Evolutionary conservation across 2,888 invertebrate species (phyloP), one percentile per base, ranked within the genome.

Genomic region (Junonia oenone): DNA sequence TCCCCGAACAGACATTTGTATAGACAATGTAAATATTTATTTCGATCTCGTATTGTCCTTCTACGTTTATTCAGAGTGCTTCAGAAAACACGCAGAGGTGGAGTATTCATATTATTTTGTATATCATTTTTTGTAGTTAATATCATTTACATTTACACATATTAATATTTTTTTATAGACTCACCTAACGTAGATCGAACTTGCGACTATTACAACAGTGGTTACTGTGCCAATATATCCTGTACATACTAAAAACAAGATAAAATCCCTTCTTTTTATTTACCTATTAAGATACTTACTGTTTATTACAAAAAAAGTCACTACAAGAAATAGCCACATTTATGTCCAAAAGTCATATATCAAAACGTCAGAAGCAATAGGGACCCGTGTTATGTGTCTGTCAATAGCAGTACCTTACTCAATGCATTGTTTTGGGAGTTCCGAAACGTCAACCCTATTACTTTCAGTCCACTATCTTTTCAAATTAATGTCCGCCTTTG

Each of bases 371-470:
- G 51, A 56, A 55, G 35, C 55, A 62, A 58, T 57, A 48, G 55
- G 38, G 43, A 61, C 61, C 61, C 61, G 40, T 54, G 59, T 62
- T 61, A 62, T 51, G 40, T 27, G 47, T 45, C 61, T 59, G 64
- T 62, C 62, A 62, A 64, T 64, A 62, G 27, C 62, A 60, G 45
- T 51, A 51, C 58, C 52, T 51, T 40, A 51, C 56, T 58, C 54
- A 52, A 55, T 59, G 59, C 62, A 55, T 62, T 60, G 59, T 62
- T 57, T 57, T 49, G 48, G 45, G 45, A 38, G 40, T 45, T 49
- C 50, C 37, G 46, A 58, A 57, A 27, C 38, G 60, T 60, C 54
- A 55, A 60, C 60, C 57, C 57, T 57, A 57, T 60, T 60, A 60
- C 55, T 57, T 57, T 50, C 57, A 55, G 35, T 51, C 49, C 55